Percentiles rank a stretch among this genome's conserved stretches.
phyloP scores from a whole-genome alignment of 30 jellyfish, hydroid and myxozoan genomes.

The Cassiopea xamachana region DNA sequence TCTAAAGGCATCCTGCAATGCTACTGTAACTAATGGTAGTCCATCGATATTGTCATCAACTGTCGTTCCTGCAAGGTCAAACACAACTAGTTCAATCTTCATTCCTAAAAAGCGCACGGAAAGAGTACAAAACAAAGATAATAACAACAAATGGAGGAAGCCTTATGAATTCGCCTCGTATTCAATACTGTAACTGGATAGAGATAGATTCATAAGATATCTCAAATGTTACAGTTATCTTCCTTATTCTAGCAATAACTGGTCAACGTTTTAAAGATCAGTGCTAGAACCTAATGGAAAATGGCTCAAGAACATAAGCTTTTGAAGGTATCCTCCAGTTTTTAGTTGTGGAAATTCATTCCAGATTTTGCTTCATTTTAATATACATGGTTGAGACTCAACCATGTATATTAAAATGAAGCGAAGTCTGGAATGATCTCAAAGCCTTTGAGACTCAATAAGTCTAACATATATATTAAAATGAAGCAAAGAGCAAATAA shows the following conservation, averaged over 20 bases:
- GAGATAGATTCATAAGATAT: not conserved
- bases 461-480: no score
- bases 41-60: slow-evolving; percentile 65
- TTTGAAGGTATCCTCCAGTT: not conserved
- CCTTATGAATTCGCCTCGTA: not conserved
- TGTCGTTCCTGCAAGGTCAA: slow-evolving; percentile 82
- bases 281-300: not conserved
- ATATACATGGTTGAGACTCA: no score
- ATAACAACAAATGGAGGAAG: not conserved
- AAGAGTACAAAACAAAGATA: not conserved
- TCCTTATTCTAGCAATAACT: not conserved
- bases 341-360: not conserved
- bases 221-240: no score
- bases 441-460: no score
- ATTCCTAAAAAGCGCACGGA: not conserved
- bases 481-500: no score
- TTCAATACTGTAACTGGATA: not conserved
- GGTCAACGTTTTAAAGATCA: not conserved
- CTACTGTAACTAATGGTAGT: slow-evolving; percentile 61
- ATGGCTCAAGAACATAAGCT: slow-evolving; percentile 21
- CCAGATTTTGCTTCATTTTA: no score
- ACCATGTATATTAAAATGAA: no score
- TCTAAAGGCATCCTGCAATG: slow-evolving; percentile 57
- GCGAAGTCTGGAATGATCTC: no score
- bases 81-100: slow-evolving; percentile 39